Percentiles rank a stretch among this genome's conserved stretches.
These are phyloP conservation scores for Clepsis dumicolana DNA, from an alignment of 2,888 invertebrate species.

Conservation along the genomic window DNA sequence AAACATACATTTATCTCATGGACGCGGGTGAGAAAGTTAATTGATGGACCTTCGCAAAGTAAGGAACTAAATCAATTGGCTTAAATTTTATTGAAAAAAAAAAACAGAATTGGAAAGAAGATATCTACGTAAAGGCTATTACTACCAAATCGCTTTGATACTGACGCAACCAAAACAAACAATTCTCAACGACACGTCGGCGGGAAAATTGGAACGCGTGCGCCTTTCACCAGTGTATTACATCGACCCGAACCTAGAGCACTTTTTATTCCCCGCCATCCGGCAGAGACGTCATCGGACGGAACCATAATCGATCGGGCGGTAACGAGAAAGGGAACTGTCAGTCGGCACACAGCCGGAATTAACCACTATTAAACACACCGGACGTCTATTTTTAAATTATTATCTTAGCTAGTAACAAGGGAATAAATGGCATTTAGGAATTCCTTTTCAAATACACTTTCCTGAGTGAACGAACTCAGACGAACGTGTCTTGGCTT, in stretches of 20 bases:
- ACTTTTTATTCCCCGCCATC: conserved; percentile 58
- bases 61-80: too few species aligned
- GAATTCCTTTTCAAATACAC: conserved; percentile 58
- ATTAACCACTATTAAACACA: conserved; percentile 63
- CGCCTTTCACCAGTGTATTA: conserved; percentile 50
- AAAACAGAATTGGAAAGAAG: background rate
- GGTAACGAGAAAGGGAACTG: conserved; percentile 81
- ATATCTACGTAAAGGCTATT: background rate
- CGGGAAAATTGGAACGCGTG: background rate
- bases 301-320: conserved; percentile 50
- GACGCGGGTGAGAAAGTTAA: too few species aligned
- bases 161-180: background rate
- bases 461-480: conserved; percentile 82
- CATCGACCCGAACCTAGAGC: conserved; percentile 55
- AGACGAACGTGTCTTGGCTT: conserved; percentile 65
- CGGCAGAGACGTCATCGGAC: conserved; percentile 56
- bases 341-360: conserved; percentile 68
- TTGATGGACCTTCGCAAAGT: too few species aligned
- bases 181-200: background rate
- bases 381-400: conserved; percentile 77
- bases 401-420: conserved; percentile 59
- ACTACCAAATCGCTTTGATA: background rate
- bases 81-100: too few species aligned
- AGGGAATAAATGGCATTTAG: conserved; percentile 63
- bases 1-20: too few species aligned